phyloP scores from a whole-genome alignment of 2,113 vertebrate species.

The Oreotrochilus melanogaster region DNA sequence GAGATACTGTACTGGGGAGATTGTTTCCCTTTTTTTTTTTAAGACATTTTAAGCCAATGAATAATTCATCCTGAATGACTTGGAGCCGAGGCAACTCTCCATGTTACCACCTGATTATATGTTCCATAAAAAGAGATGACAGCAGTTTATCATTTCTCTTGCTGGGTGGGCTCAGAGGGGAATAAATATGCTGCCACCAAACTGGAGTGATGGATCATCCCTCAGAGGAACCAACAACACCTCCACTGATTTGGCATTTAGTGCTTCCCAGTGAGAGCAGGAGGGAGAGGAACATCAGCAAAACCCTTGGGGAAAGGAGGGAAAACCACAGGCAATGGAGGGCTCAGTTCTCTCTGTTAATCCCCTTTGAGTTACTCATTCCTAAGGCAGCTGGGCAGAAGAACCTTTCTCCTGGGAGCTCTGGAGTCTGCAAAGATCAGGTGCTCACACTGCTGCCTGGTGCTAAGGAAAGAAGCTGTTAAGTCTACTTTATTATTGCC shows the following conservation, averaged over 20 bases:
- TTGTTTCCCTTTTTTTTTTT: background rate
- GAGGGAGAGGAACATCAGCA: background rate
- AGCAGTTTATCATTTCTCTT: conserved; percentile 72
- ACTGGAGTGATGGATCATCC: conserved; percentile 64
- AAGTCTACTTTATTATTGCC: background rate
- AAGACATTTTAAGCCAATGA: conserved; percentile 63
- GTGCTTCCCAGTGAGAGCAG: conserved; percentile 19
- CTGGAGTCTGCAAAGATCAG: background rate
- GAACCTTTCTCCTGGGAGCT: background rate
- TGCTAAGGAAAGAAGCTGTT: background rate
- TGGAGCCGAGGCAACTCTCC: conserved; percentile 48
- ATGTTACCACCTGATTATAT: conserved; percentile 72
- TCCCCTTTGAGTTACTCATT: background rate
- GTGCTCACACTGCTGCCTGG: background rate
- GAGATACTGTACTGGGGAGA: background rate
- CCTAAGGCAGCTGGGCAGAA: background rate
- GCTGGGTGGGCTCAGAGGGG: conserved; percentile 37
- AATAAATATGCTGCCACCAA: conserved; percentile 58
- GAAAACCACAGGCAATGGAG: background rate
- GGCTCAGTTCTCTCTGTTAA: background rate
- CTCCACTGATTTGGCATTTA: conserved; percentile 65
- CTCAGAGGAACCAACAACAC: conserved; percentile 33
- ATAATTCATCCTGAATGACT: conserved; percentile 77
- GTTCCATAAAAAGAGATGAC: conserved; percentile 77
- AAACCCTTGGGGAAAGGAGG: background rate